Conservation (phyloP, 2,888 invertebrate species). For the Dendrolimus houi region DNA sequence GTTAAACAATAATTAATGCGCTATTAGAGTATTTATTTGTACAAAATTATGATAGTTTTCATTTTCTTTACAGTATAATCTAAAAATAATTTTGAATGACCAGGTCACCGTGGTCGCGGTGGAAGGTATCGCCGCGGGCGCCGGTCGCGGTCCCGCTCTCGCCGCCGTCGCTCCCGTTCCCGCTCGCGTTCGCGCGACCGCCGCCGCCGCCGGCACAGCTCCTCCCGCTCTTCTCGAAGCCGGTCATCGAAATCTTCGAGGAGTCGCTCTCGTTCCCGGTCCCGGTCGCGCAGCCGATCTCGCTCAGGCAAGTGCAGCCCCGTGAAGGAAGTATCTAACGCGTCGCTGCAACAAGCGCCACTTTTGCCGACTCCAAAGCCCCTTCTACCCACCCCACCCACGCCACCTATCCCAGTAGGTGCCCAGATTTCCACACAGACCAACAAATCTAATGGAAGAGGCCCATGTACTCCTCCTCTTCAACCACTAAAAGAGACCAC, state of each 20-base stretch:
- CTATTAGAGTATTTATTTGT: no score
- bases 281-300: conserved; percentile 63
- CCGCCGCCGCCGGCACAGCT: conserved; percentile 61
- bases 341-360: conserved; percentile 42
- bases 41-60: no score
- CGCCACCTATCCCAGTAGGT: background rate
- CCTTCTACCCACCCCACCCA: conserved; percentile 40
- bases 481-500: background rate
- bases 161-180: conserved; percentile 42
- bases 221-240: conserved; percentile 62
- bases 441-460: conserved; percentile 21
- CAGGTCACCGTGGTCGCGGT: conserved; percentile 63
- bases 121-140: conserved; percentile 52
- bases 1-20: no score
- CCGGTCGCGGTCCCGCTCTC: conserved; percentile 46
- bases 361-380: conserved; percentile 41
- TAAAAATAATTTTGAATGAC: conserved; percentile 4
- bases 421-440: background rate
- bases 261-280: conserved; percentile 55
- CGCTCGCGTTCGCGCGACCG: conserved; percentile 51
- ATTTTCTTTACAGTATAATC: no score
- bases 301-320: conserved; percentile 76
- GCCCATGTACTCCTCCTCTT: conserved; percentile 27
- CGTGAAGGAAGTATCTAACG: conserved; percentile 41
- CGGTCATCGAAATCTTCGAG: conserved; percentile 57